Conservation (phyloP, 2,113 vertebrate genomes). For the Panthera leo region DNA sequence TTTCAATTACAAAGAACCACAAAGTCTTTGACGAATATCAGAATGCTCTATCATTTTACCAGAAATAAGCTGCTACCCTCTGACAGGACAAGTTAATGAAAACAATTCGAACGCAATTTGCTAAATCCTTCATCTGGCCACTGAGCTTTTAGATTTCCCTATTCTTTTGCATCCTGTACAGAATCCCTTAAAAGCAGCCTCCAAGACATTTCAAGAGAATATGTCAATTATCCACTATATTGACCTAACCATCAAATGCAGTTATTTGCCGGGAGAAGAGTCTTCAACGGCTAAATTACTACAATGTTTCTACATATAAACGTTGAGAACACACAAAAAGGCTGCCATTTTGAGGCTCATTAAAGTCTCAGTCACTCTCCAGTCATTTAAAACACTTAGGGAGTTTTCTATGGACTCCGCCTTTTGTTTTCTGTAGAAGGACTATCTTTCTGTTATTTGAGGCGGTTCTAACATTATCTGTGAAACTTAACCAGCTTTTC, state of each 20-base stretch:
- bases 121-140: neutral
- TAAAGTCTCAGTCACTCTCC: neutral
- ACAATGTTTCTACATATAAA: neutral
- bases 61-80: neutral
- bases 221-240: neutral
- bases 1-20: neutral
- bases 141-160: neutral
- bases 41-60: neutral
- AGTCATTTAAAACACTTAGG: slow-evolving; percentile 4
- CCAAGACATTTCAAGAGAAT: slow-evolving; percentile 19
- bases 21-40: neutral
- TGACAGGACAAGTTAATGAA: neutral
- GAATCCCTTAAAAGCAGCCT: neutral
- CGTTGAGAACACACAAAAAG: neutral
- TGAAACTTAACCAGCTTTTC: slow-evolving; percentile 20
- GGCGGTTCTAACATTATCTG: neutral
- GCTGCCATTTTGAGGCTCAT: neutral
- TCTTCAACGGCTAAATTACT: neutral
- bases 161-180: neutral
- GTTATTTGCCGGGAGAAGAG: neutral
- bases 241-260: neutral
- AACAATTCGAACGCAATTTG: neutral
- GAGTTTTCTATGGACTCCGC: neutral
- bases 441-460: slow-evolving; percentile 40
- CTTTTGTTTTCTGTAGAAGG: neutral